A percentile compares a stretch with the other conserved stretches of the same genome.
phyloP scores from a whole-genome alignment of 2,113 vertebrate species.

The Tor tambroides region DNA sequence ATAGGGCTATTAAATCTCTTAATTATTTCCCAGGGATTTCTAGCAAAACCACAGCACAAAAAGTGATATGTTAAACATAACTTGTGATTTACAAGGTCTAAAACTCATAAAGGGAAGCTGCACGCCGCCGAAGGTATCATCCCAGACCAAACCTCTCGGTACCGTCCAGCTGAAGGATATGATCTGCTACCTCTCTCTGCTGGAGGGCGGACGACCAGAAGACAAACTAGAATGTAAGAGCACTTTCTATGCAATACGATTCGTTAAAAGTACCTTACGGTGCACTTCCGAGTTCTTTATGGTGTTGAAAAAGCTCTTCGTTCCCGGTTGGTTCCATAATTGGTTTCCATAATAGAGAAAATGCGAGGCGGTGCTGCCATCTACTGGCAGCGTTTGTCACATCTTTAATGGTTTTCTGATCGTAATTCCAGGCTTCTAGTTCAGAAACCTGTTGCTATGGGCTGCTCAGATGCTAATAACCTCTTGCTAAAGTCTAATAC shows the following conservation, averaged over 20 bases:
- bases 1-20: not conserved
- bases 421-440: slow-evolving; percentile 86
- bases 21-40: not conserved
- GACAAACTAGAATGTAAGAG: slow-evolving; percentile 14
- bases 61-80: not conserved
- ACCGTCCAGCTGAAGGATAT: not conserved
- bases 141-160: not conserved
- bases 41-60: not conserved
- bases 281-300: not conserved
- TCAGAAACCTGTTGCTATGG: slow-evolving; percentile 2
- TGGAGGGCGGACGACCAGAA: slow-evolving; percentile 14
- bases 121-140: not conserved
- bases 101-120: not conserved
- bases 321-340: not conserved
- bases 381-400: slow-evolving; percentile 5
- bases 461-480: not conserved
- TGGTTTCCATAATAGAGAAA: not conserved
- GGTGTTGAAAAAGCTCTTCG: not conserved
- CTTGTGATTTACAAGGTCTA: not conserved
- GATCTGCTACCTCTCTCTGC: slow-evolving; percentile 13
- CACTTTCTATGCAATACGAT: not conserved
- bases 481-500: not conserved
- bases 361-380: slow-evolving; percentile 19
- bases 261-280: not conserved
- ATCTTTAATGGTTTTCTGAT: not conserved